Conservation (phyloP, 2,797 vertebrate species). For the Ambastaia sidthimunki region DNA sequence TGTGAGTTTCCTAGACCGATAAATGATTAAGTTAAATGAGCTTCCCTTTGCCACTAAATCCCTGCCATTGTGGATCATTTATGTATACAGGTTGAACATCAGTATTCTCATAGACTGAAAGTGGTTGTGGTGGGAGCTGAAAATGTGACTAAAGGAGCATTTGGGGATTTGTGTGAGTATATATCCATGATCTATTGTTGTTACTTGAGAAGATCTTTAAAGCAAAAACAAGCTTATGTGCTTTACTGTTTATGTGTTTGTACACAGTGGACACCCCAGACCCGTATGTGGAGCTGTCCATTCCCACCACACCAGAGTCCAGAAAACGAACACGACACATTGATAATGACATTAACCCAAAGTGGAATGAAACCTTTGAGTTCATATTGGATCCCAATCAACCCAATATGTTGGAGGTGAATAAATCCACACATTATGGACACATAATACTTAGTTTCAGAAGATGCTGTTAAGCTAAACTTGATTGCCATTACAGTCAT, state of each 20-base stretch:
- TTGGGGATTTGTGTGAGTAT: conserved; percentile 95
- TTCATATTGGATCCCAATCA: conserved; percentile 96
- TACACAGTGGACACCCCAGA: conserved; percentile 95
- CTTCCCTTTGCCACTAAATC: conserved; percentile 1
- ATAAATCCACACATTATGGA: not conserved
- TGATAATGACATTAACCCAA: conserved; percentile 92
- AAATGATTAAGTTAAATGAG: conserved; percentile 25
- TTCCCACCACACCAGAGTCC: conserved; percentile 90
- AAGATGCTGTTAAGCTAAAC: not conserved
- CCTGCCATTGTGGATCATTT: conserved; percentile 25
- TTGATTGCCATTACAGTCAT: not conserved
- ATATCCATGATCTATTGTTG: not conserved
- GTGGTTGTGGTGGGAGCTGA: conserved; percentile 89
- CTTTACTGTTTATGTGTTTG: conserved; percentile 36
- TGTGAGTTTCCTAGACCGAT: conserved; percentile 18
- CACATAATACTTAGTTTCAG: not conserved
- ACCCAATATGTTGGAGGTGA: conserved; percentile 91
- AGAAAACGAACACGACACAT: conserved; percentile 93
- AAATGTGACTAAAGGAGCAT: conserved; percentile 92
- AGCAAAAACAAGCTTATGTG: not conserved
- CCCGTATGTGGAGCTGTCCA: conserved; percentile 95
- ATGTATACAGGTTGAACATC: conserved; percentile 91
- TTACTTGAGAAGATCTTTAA: not conserved
- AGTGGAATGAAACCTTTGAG: conserved; percentile 93
- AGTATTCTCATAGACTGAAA: conserved; percentile 91